Evolutionary conservation across 2,888 invertebrate genomes (phyloP), one percentile per base, ranked within the genome.

Genomic region (Drosophila atroscutellata): DNA sequence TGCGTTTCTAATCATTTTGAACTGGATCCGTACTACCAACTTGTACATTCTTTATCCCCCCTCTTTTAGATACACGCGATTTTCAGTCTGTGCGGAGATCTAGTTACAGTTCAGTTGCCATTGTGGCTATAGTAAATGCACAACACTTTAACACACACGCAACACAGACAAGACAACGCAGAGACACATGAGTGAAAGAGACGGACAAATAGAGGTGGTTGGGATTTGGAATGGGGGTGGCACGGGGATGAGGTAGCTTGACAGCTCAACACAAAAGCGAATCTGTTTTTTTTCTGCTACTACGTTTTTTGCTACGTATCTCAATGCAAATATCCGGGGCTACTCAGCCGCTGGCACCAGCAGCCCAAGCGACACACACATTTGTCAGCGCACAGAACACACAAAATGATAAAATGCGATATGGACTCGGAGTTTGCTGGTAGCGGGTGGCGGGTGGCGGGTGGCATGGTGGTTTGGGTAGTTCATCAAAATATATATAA

Each of bases 361-460:
- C 34, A 37, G 3, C n/a, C 26, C 52, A 32, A 56, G 37, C 58
- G 49, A 66, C 62, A 66, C 71, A 76, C 63, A 52, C 54, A 81
- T 86, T 86, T 86, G 78, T 84, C 76, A 81, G 75, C 71, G 72
- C 42, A 74, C 66, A 67, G 60, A 62, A 67, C 54, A 73, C 57
- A 71, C 37, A 30, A n/a, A 34, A 55, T 28, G 36, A 28, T 30
- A 2, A 24, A 26, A 34, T 6, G 1, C n/a, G 26, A 24, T 1
- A 24, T 24, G 15, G 30, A n/a, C 32, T 26, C 3, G 20, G 24
- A 42, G 42, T 24, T 20, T 26, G 39, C 1, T 7, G 34, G 26
- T 18, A 8, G 52, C 9, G 4, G 26, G 15, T 20, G 37, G 26
- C 6, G 11, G 9, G 20, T 24, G 24, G 18, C n/a, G 20, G 30